Evolutionary conservation across 2,797 vertebrate species (phyloP), one percentile per base, ranked within the genome.

Genomic region (Hydrocynus forskahlii): DNA sequence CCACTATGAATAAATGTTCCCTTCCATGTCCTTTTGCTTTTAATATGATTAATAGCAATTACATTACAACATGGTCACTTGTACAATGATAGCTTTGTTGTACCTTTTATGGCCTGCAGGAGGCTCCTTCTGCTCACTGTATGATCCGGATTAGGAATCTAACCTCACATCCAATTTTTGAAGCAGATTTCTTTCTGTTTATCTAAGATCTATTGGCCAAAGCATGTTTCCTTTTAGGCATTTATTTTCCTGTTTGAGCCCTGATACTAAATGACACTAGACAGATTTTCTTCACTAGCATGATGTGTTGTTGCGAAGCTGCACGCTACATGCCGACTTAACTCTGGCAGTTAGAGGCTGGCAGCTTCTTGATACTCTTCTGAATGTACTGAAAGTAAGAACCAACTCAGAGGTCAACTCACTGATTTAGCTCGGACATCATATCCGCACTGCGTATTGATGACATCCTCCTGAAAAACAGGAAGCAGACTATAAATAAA

Each of bases 361-460:
- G 2, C 21, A 0, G n/a, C 16, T n/a, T 67, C 8, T 67, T 67
- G 38, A n/a, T 21, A 29, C 54, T 74, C 4, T 55, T 16, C 21
- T 60, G 4, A 35, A 60, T 10, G 35, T 25, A 50, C 25, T 57
- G 25, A 60, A 69, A 78, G 40, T 12, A 40, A 50, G 62, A 52
- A 1, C 25, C 19, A 35, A 16, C 17, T 38, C 75, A 21, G 7
- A 38, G 55, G 6, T 25, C 7, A 35, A 55, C 96, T 96, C 92
- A 99, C 97, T 59, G 94, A 91, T 93, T 97, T 98, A 64, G 95
- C 95, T 86, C 97, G 94, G 48, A 98, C 92, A 91, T 99, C 98
- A 0, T 99, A 99, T 88, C 98, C 98, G 92, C 98, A 99, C 87
- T 99, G 98, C 74, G 97, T 99, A 91, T 99, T 99, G 90, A 99